Base-by-base conservation (phyloP, 1,140 invertebrate species). In the Solen grandis region DNA sequence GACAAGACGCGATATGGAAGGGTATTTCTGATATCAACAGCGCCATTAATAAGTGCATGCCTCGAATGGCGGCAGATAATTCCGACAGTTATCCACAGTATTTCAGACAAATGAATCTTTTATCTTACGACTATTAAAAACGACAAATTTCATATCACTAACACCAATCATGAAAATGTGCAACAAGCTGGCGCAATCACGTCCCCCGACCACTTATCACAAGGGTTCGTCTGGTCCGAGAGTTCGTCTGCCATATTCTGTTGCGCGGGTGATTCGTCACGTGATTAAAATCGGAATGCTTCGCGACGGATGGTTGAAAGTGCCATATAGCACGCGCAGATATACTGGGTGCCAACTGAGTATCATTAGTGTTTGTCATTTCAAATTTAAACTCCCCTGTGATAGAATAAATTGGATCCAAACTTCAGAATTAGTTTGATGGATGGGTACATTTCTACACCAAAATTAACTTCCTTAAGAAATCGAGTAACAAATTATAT, bases 311-410 rank as follows among this genome's bases (percentile, higher is more conserved):
- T 78, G 75, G 75, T 36, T 78, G 63, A 50, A 78, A 16, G 63
- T 78, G 75, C 75, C 75, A 78, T 69, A 69, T 54, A 38, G 63
- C 75, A 78, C 75, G 75, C 75, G 74, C 62, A 55, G 50, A 78
- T 60, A 77, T 77, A 78, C 33, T 35, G 63, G 52, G 65, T 78
- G 75, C 75, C 75, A 78, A 69, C n/a, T 29, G 36, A 8, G 75
- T 52, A 29, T 78, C 75, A 78, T 78, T 78, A 78, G 55, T 41
- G 46, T 46, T 25, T 69, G 75, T 66, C 75, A 78, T 66, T 78
- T 78, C 65, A 78, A 66, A 78, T 69, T 69, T 31, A 41, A 50
- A 55, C 33, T 46, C 41, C 41, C 41, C 41, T 46, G 19, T 8
- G 19, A 10, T 46, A 10, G 41, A 46, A 46, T 46, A 46, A 46